Conservation (phyloP, 2,113 vertebrate genomes). For the Oncorhynchus mykiss region DNA sequence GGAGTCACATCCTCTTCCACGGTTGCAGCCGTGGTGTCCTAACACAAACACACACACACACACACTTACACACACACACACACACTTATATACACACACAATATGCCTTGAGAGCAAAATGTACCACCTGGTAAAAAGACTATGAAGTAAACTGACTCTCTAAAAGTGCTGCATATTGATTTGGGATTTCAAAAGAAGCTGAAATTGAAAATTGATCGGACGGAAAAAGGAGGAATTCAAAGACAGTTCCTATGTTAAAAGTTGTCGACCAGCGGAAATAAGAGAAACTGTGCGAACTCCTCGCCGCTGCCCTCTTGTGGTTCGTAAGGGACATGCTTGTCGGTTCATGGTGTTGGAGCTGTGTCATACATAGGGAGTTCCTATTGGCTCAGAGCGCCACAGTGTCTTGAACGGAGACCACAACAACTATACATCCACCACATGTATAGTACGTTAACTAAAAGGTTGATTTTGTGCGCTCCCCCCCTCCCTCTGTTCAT, state of each 20-base stretch:
- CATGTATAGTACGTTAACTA: constrained; percentile 65
- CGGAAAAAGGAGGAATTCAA: constrained; percentile 16
- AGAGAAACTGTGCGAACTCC: constrained; percentile 62
- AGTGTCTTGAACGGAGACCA: constrained; percentile 60
- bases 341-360: constrained; percentile 60
- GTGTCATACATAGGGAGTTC: constrained; percentile 49
- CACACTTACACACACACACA: constrained; percentile 31
- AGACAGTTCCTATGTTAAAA: neutral
- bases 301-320: constrained; percentile 61
- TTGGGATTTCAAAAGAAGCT: constrained; percentile 59
- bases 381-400: constrained; percentile 73
- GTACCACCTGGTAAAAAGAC: constrained; percentile 47
- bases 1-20: constrained; percentile 90
- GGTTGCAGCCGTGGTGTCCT: constrained; percentile 94
- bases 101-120: constrained; percentile 59
- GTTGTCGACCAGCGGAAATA: constrained; percentile 44
- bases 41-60: constrained; percentile 77
- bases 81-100: constrained; percentile 68
- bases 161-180: constrained; percentile 79
- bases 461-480: constrained; percentile 71
- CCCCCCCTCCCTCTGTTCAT: constrained; percentile 19
- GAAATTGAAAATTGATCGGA: constrained; percentile 32
- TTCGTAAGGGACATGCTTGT: constrained; percentile 77
- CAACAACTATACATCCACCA: constrained; percentile 70
- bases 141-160: constrained; percentile 62